Evolutionary conservation across 2,113 vertebrate species (phyloP).

Genomic region (Neotoma lepida): DNA sequence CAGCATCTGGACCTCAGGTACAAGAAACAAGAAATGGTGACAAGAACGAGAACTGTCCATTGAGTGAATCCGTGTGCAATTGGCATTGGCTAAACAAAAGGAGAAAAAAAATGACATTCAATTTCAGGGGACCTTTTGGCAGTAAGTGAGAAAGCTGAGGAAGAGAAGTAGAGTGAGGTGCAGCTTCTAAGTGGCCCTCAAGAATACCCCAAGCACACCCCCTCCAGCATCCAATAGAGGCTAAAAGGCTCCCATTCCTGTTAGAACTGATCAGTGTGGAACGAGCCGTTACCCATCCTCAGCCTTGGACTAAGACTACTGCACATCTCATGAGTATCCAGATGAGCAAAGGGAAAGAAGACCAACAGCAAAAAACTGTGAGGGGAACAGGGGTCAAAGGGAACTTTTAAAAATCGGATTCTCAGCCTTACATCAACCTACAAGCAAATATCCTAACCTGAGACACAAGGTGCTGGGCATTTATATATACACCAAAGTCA

Average conservation of each 20-base stretch:
- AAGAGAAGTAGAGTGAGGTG: not conserved
- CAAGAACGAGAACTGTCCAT: not conserved
- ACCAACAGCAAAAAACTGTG: not conserved
- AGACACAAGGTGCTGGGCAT: conserved; percentile 7
- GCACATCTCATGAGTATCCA: not conserved
- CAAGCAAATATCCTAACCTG: not conserved
- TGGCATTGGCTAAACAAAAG: not conserved
- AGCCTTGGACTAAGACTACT: not conserved
- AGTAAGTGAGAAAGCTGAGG: not conserved
- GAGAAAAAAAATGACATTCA: not conserved
- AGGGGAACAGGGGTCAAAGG: not conserved
- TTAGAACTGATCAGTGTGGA: not conserved
- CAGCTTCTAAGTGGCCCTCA: not conserved
- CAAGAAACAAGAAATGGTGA: not conserved
- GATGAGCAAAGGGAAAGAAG: not conserved
- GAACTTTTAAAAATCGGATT: not conserved
- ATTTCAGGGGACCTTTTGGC: not conserved
- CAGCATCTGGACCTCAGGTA: not conserved
- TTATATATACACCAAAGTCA: too few relatives aligned
- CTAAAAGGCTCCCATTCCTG: not conserved
- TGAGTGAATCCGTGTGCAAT: not conserved
- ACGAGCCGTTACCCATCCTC: not conserved
- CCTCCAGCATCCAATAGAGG: not conserved
- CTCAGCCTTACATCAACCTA: not conserved
- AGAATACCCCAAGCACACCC: not conserved